These are phyloP conservation scores for Lycocerus yunnanus DNA, from an alignment of 2,888 invertebrate species.

Conservation along the genomic window DNA sequence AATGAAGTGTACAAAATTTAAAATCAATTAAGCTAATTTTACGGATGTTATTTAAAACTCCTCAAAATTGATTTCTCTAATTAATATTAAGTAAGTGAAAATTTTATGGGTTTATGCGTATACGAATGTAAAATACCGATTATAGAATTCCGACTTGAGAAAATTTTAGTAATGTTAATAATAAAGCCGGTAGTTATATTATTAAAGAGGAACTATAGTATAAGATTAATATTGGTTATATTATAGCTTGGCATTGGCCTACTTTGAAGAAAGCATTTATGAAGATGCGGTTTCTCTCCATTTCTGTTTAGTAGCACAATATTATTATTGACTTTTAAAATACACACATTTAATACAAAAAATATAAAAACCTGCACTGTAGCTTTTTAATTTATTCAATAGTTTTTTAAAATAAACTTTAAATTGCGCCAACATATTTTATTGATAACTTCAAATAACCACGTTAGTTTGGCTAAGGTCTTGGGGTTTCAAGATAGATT, in stretches of 20 bases:
- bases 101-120: not conserved
- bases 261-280: not conserved
- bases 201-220: not conserved
- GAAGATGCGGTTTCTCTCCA: not conserved
- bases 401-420: too few species aligned
- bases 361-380: too few species aligned
- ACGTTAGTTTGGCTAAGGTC: too few species aligned
- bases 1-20: not conserved
- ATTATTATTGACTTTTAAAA: not conserved
- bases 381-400: too few species aligned
- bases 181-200: not conserved
- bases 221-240: not conserved
- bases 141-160: not conserved
- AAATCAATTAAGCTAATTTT: not conserved
- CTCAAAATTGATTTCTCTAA: not conserved
- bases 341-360: not conserved
- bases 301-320: not conserved
- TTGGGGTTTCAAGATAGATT: too few species aligned
- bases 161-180: not conserved
- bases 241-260: not conserved
- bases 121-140: not conserved
- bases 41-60: not conserved
- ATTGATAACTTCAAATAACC: too few species aligned
- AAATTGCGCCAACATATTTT: too few species aligned
- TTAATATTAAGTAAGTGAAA: not conserved